Evolutionary conservation across 2,113 vertebrate species (phyloP), one percentile per base, ranked within the genome.

Genomic region (Eclectus roratus): DNA sequence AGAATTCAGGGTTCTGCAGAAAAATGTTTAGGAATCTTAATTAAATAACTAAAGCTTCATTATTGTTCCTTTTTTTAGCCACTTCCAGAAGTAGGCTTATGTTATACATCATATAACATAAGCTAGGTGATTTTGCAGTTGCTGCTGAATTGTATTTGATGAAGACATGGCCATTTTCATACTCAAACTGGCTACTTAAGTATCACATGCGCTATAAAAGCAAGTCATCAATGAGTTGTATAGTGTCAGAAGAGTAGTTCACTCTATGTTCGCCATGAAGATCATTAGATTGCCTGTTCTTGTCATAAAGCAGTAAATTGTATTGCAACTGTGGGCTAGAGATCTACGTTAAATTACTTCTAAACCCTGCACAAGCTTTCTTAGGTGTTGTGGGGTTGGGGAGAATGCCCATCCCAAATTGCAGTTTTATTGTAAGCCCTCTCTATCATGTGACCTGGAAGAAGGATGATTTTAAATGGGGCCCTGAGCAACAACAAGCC

Each of bases 271-370:
- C 68, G 25, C 72, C 7, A 10, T 55, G 80, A 33, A 94, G 63
- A 78, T 85, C 72, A 49, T 92, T 80, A 96, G 70, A 39, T 29
- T 90, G 78, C 92, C 80, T 71, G 61, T 94, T 89, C 63, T 90
- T 8, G 1, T 66, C 56, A 60, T 78, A 81, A 96, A 94, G 29
- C 11, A 53, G 21, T 79, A 55, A 78, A 91, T 94, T 96, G 77
- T 94, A 65, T 83, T 89, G 44, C 72, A 89, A 37, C 44, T 84
- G 17, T 94, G 95, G 56, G 73, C 91, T 92, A 64, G 79, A 88
- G 70, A 71, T 72, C 41, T 76, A 70, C 55, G 23, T 86, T 85
- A 89, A 83, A 80, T 65, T 70, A 46, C 41, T 73, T 88, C 44
- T 72, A 11, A 52, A 79, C 5, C 8, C 28, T 53, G 52, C 10